Evolutionary conservation across 2,888 invertebrate genomes (phyloP).

Genomic region (Petrolisthes manimaculis): DNA sequence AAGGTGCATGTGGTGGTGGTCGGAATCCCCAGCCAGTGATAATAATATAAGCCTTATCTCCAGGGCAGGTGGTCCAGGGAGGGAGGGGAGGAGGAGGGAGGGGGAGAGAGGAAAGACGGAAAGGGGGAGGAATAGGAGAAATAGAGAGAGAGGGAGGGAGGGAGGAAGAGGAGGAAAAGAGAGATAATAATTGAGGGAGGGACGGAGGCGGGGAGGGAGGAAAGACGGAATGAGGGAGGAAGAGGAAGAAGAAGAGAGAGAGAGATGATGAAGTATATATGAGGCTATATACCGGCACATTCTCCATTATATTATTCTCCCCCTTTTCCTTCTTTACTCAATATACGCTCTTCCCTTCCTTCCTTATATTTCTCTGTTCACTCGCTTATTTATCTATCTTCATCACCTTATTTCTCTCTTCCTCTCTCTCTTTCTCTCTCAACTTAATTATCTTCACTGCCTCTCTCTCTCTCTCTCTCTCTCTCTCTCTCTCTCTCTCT

Average conservation of each 20-base stretch:
- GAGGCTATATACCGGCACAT: background rate
- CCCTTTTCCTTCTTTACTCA: background rate
- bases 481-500: slow-evolving; percentile 18
- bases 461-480: slow-evolving; percentile 22
- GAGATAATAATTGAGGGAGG: background rate
- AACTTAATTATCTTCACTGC: background rate
- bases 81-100: background rate
- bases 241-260: background rate
- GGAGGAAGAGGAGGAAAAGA: background rate
- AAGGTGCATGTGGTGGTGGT: no score
- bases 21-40: no score
- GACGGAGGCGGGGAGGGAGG: background rate
- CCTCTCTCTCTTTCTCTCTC: slow-evolving; percentile 14
- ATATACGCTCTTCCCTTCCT: background rate
- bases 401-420: slow-evolving; percentile 6
- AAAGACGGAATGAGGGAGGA: background rate
- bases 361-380: background rate
- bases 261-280: background rate
- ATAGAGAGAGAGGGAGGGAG: background rate
- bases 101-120: background rate
- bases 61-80: background rate
- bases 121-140: background rate
- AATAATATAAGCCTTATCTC: no score
- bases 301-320: no score
- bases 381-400: background rate